phyloP scores from a whole-genome alignment of 1,140 invertebrate genomes.

The Drosophila takahashii region DNA sequence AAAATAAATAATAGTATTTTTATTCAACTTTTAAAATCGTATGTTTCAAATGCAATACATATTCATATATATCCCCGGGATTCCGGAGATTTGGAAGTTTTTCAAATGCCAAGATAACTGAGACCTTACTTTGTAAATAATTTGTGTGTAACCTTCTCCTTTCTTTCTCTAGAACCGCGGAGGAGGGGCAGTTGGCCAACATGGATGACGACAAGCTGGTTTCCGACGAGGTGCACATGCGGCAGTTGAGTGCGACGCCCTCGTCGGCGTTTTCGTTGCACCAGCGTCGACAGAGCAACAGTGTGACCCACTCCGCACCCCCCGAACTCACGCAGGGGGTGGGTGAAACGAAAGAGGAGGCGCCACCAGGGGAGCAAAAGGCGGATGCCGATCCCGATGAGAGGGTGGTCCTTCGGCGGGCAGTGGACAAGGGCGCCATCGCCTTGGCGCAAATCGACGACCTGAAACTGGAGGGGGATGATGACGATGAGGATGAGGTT shows the following conservation, averaged over 20 bases:
- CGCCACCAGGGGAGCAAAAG: slow-evolving; percentile 10
- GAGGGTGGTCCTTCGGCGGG: slow-evolving; percentile 58
- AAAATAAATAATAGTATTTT: too few relatives aligned
- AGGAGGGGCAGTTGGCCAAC: slow-evolving; percentile 62
- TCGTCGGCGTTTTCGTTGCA: slow-evolving; percentile 48
- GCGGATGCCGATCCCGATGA: slow-evolving; percentile 41
- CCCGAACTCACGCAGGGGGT: slow-evolving; percentile 52
- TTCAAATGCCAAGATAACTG: background rate
- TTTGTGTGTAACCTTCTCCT: background rate
- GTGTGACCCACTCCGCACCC: slow-evolving; percentile 60
- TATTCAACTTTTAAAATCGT: too few relatives aligned
- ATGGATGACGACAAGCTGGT: slow-evolving; percentile 82
- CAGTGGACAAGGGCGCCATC: slow-evolving; percentile 54
- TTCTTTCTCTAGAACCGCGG: slow-evolving; percentile 40
- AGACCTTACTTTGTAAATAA: background rate
- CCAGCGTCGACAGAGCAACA: slow-evolving; percentile 59
- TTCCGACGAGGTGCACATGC: slow-evolving; percentile 74
- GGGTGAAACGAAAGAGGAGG: slow-evolving; percentile 34
- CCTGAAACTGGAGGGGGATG: slow-evolving; percentile 61
- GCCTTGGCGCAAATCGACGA: slow-evolving; percentile 77
- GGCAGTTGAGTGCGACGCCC: slow-evolving; percentile 73
- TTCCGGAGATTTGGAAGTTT: background rate
- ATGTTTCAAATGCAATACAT: too few relatives aligned
- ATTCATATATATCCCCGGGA: too few relatives aligned
- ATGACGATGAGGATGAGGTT: slow-evolving; percentile 29